Percentiles rank a stretch among this genome's conserved stretches.
Evolutionary conservation across 2,888 invertebrate species (phyloP).

Genomic region (Drosophila austrosaltans): DNA sequence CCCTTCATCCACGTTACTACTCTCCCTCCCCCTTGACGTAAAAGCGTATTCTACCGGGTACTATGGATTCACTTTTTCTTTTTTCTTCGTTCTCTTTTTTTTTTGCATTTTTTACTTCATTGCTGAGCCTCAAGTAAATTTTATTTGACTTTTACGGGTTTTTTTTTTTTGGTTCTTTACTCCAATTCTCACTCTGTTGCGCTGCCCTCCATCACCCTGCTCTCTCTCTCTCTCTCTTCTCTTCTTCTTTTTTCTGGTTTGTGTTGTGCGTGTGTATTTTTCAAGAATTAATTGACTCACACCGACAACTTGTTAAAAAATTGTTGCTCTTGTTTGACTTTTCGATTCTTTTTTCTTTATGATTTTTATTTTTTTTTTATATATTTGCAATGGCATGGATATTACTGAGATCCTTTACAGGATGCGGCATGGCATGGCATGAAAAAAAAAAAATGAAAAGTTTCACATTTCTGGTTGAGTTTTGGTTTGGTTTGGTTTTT

Average conservation of each 20-base stretch:
- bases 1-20: not conserved
- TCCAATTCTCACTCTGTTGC: slow-evolving; percentile 21
- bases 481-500: slow-evolving; percentile 11
- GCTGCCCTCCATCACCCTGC: not conserved
- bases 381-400: slow-evolving; percentile 53
- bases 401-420: slow-evolving; percentile 30
- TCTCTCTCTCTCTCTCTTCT: not conserved
- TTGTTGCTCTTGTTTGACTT: slow-evolving; percentile 56
- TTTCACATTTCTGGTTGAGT: slow-evolving; percentile 28
- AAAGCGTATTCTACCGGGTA: slow-evolving; percentile 60
- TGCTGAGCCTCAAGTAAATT: slow-evolving; percentile 22
- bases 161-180: not conserved
- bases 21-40: too few species aligned
- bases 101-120: slow-evolving; percentile 20
- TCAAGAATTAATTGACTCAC: slow-evolving; percentile 74
- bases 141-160: slow-evolving; percentile 32
- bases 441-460: slow-evolving; percentile 21
- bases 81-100: not conserved
- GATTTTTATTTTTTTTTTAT: slow-evolving; percentile 46
- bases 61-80: slow-evolving; percentile 58
- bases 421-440: not conserved
- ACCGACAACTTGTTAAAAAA: slow-evolving; percentile 61
- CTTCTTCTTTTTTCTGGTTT: slow-evolving; percentile 1
- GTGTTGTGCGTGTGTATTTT: slow-evolving; percentile 51
- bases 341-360: slow-evolving; percentile 21